Evolutionary conservation across 2,888 invertebrate genomes (phyloP).

Genomic region (Acrobasis repandana): DNA sequence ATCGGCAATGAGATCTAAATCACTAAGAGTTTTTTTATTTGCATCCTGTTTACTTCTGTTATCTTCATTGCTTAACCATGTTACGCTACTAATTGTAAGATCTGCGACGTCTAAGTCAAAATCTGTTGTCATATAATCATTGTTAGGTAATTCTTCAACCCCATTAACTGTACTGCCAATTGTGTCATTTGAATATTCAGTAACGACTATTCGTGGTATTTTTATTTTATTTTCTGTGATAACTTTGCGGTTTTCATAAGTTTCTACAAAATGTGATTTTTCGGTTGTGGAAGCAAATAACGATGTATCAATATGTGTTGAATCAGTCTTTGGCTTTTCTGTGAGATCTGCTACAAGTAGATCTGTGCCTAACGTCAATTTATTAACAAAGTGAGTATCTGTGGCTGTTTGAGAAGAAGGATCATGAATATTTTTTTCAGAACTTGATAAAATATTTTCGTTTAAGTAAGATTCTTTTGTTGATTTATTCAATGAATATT

Average conservation of each 20-base stretch:
- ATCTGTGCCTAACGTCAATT: neutral
- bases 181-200: slow-evolving; percentile 44
- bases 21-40: neutral
- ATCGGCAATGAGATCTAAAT: neutral
- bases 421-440: too few relatives aligned
- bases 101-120: neutral
- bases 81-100: neutral
- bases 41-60: neutral
- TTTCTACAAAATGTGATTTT: slow-evolving; percentile 7
- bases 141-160: slow-evolving; percentile 42
- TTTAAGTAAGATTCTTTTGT: too few relatives aligned
- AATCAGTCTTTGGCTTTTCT: neutral
- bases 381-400: too few relatives aligned
- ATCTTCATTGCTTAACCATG: neutral
- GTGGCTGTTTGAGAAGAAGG: too few relatives aligned
- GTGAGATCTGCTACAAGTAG: neutral
- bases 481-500: too few relatives aligned
- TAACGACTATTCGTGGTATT: slow-evolving; percentile 44
- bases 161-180: slow-evolving; percentile 40
- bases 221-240: slow-evolving; percentile 38
- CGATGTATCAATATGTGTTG: neutral
- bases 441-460: too few relatives aligned
- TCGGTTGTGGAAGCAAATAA: neutral
- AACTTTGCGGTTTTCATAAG: slow-evolving; percentile 17
- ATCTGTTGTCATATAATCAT: slow-evolving; percentile 34